Evolutionary conservation across 2,113 vertebrate species (phyloP), one percentile per base, ranked within the genome.

Genomic region (Nerophis lumbriciformis): DNA sequence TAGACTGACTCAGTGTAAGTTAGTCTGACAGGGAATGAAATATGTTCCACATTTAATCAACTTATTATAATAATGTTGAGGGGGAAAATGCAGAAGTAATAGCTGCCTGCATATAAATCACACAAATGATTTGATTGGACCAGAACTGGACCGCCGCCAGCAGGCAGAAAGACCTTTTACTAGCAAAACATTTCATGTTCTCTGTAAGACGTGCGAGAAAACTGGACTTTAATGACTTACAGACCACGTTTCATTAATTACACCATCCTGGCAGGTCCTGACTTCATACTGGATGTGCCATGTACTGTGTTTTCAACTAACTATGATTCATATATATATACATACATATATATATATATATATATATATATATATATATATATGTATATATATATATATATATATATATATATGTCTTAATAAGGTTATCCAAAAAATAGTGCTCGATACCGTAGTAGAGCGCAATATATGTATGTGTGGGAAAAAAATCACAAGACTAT

Each of bases 71-170:
- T 73, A 70, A 77, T 76, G 71, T 64, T 52, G 6, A 44, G 6
- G 48, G 15, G 37, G n/a, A 42, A 69, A 69, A 60, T 42, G 65
- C 53, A 68, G 72, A 79, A 70, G 83, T 71, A 81, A 80, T 71
- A 75, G 64, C 59, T 5, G 71, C 75, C 73, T 74, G 61, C 60
- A 67, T 77, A 72, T 72, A 72, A 71, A 75, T 83, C 70, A 81
- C 55, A 57, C 28, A 36, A 63, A 75, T 15, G 79, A 82, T 57
- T 57, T 75, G 66, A 76, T 80, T 77, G 71, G 73, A 83, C 82
- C 72, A 69, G 64, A 35, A 72, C 73, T 83, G 83, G 76, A 57
- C 78, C 77, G 75, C 53, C 36, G 62, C 66, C 69, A 59, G 55
- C 11, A 44, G 59, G 64, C 63, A 0, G 51, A 71, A 82, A 59